Evolutionary conservation across 2,797 vertebrate genomes (phyloP).

Genomic region (Microctenopoma lineatum): DNA sequence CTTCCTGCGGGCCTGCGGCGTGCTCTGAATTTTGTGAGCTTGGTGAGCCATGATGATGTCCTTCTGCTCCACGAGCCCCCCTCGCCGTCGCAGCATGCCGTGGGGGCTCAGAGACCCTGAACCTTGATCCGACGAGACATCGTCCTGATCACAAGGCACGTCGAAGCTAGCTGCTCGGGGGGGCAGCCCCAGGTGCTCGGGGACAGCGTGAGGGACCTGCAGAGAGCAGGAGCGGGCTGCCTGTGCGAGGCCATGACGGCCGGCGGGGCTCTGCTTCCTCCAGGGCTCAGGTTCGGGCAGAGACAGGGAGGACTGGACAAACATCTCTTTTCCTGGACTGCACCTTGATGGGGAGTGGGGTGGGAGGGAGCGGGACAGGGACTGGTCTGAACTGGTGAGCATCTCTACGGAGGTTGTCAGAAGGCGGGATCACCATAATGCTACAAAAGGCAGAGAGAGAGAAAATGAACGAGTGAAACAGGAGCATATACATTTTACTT

Average conservation of each 20-base stretch:
- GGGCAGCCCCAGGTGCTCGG: conserved; percentile 79
- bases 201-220: conserved; percentile 83
- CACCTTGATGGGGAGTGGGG: conserved; percentile 43
- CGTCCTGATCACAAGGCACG: conserved; percentile 72
- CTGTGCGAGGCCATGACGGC: conserved; percentile 79
- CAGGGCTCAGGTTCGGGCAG: conserved; percentile 89
- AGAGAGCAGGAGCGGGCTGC: conserved; percentile 85
- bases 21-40: conserved; percentile 90
- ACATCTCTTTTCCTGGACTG: conserved; percentile 36
- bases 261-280: conserved; percentile 62
- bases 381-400: conserved; percentile 82
- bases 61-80: conserved; percentile 87
- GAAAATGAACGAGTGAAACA: conserved; percentile 8
- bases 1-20: conserved; percentile 88
- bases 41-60: conserved; percentile 90
- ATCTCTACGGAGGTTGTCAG: conserved; percentile 81
- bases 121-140: conserved; percentile 71
- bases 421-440: conserved; percentile 82
- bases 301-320: conserved; percentile 82
- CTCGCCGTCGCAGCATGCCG: conserved; percentile 80
- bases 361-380: conserved; percentile 71
- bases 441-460: conserved; percentile 62
- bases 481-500: no score
- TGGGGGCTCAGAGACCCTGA: conserved; percentile 76
- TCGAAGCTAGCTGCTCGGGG: conserved; percentile 86